Conservation (phyloP, 2,888 invertebrate species). For the Drosophila koepferae region DNA sequence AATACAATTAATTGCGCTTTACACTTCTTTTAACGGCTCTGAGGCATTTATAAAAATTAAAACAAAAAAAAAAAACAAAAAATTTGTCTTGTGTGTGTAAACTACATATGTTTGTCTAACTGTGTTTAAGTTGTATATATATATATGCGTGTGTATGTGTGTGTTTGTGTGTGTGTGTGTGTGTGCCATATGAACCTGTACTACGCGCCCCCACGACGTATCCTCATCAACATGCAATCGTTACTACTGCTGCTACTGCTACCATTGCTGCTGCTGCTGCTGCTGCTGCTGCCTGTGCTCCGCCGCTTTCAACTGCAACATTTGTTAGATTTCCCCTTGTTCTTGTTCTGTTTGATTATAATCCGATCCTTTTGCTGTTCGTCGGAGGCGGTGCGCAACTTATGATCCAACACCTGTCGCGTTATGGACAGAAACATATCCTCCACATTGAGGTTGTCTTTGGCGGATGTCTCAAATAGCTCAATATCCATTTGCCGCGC, state of each 20-base stretch:
- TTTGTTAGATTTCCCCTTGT: slow-evolving; percentile 83
- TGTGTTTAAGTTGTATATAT: slow-evolving; percentile 17
- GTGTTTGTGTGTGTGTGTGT: slow-evolving; percentile 23
- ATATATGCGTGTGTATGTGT: slow-evolving; percentile 33
- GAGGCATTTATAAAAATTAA: slow-evolving; percentile 54
- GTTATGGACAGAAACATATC: slow-evolving; percentile 94
- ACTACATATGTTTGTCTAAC: slow-evolving; percentile 42
- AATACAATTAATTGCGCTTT: slow-evolving; percentile 79
- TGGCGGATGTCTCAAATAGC: slow-evolving; percentile 99
- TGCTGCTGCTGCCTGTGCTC: slow-evolving; percentile 16
- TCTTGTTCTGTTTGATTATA: slow-evolving; percentile 79
- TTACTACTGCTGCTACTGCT: slow-evolving; percentile 20
- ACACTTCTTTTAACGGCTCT: slow-evolving; percentile 67
- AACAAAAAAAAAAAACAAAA: slow-evolving; percentile 40
- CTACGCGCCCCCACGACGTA: slow-evolving; percentile 61
- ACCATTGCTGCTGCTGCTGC: slow-evolving; percentile 9
- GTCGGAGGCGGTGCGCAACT: slow-evolving; percentile 84
- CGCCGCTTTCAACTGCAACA: slow-evolving; percentile 84
- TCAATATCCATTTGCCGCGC: slow-evolving; percentile 99
- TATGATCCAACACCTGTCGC: slow-evolving; percentile 85
- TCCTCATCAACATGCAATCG: slow-evolving; percentile 28
- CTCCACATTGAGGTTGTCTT: slow-evolving; percentile 99
- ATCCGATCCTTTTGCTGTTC: slow-evolving; percentile 84
- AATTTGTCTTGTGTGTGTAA: slow-evolving; percentile 41
- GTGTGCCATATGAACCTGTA: slow-evolving; percentile 58